Evolutionary conservation across 2,797 vertebrate species (phyloP).

Genomic region (Chelidonichthys spinosus): DNA sequence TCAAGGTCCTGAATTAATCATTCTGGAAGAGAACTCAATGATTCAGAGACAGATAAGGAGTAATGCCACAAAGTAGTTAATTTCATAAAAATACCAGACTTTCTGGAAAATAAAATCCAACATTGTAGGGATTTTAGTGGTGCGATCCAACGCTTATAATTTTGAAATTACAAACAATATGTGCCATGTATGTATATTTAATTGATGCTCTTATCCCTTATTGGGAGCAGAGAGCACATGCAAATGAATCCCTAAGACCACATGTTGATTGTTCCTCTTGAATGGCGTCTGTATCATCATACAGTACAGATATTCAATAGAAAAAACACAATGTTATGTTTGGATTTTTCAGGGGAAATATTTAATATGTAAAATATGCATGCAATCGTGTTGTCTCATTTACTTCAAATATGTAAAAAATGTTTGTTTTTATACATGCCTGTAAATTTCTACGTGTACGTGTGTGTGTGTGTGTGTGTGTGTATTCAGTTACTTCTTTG

Average conservation of each 20-base stretch:
- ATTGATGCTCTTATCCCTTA: slow-evolving; percentile 1
- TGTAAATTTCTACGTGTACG: neutral
- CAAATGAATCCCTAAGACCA: slow-evolving; percentile 9
- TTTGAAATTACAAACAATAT: slow-evolving; percentile 11
- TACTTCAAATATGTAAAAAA: slow-evolving; percentile 30
- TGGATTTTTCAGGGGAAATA: slow-evolving; percentile 30
- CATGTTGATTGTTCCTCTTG: slow-evolving; percentile 29
- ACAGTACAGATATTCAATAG: slow-evolving; percentile 25
- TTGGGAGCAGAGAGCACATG: slow-evolving; percentile 3
- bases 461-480: slow-evolving; percentile 23
- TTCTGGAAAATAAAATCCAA: slow-evolving; percentile 6
- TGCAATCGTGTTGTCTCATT: slow-evolving; percentile 20
- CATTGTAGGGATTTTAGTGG: neutral
- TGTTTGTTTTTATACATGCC: neutral
- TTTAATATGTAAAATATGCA: slow-evolving; percentile 33
- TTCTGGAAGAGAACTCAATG: neutral
- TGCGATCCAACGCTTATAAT: neutral
- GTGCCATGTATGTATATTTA: slow-evolving; percentile 2
- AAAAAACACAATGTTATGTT: slow-evolving; percentile 29
- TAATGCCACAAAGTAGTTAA: neutral
- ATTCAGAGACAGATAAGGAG: neutral
- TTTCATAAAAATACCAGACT: slow-evolving; percentile 5
- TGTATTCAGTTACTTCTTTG: slow-evolving; percentile 32
- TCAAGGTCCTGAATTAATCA: neutral
- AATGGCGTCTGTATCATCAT: slow-evolving; percentile 13